Evolutionary conservation across 2,888 invertebrate genomes (phyloP).

Genomic region (Morpho achilles): DNA sequence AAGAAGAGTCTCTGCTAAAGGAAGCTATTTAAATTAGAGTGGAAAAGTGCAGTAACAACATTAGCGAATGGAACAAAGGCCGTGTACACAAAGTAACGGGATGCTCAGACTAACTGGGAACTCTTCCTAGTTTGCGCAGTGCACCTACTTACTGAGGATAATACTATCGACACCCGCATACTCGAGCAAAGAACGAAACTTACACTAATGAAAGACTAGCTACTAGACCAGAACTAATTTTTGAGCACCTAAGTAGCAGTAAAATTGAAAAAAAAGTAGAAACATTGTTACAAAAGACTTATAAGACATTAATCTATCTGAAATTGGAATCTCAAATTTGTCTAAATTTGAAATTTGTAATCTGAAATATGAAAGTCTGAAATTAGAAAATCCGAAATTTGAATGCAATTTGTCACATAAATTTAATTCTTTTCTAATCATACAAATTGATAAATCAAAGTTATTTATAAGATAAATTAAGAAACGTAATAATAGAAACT

Average conservation of each 20-base stretch:
- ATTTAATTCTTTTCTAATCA: no score
- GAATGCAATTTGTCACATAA: no score
- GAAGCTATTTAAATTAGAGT: constrained; percentile 78
- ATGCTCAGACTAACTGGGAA: constrained; percentile 50
- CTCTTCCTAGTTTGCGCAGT: constrained; percentile 31
- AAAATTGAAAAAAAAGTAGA: constrained; percentile 13
- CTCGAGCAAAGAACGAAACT: constrained; percentile 31
- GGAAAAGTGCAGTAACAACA: constrained; percentile 79
- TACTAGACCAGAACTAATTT: constrained; percentile 27
- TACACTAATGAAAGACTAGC: constrained; percentile 34
- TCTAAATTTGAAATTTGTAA: no score
- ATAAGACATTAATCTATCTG: no score
- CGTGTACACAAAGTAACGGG: constrained; percentile 61
- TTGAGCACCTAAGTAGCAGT: constrained; percentile 29
- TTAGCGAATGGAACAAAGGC: constrained; percentile 74
- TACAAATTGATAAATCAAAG: no score
- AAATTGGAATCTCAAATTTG: no score
- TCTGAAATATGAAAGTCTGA: no score
- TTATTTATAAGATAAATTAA: no score
- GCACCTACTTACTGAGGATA: constrained; percentile 32
- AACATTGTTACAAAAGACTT: constrained; percentile 3
- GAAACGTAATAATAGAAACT: no score
- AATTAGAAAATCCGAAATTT: no score
- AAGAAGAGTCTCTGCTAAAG: constrained; percentile 75
- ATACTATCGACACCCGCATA: constrained; percentile 29